Percentiles rank a stretch among this genome's conserved stretches.
These are phyloP conservation scores for Drosophila sproati DNA, from an alignment of 1,140 invertebrate genomes.

Conservation along the genomic window DNA sequence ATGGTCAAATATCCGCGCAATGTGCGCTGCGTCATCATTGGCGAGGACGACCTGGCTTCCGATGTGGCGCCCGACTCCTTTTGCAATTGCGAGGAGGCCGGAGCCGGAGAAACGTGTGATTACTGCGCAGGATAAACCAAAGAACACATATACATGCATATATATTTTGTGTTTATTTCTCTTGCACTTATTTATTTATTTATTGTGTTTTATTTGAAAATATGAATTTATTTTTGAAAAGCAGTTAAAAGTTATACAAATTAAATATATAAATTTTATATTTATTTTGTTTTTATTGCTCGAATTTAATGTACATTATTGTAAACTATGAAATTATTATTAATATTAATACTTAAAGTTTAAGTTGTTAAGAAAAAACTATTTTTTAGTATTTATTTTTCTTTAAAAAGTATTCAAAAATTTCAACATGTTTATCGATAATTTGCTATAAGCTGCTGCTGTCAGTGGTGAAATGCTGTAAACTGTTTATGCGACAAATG, in stretches of 20 bases:
- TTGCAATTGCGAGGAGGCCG: slow-evolving; percentile 54
- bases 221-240: not conserved
- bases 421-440: no score
- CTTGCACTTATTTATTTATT: slow-evolving; percentile 15
- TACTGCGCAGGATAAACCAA: slow-evolving; percentile 31
- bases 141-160: not conserved
- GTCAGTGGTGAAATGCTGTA: no score
- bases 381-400: no score
- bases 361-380: no score
- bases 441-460: no score
- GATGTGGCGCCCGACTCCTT: slow-evolving; percentile 57
- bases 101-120: slow-evolving; percentile 22
- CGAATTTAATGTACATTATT: no score
- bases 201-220: not conserved
- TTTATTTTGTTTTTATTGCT: no score
- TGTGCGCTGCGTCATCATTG: slow-evolving; percentile 57
- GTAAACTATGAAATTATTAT: no score
- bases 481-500: not conserved
- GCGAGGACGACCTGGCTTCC: slow-evolving; percentile 65
- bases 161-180: slow-evolving; percentile 35
- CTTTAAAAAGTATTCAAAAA: no score
- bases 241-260: not conserved
- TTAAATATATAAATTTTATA: no score
- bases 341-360: no score
- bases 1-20: slow-evolving; percentile 69